A percentile compares a stretch with the other conserved stretches of the same genome.
Evolutionary conservation across 2,113 vertebrate genomes (phyloP).

Genomic region (Okapia johnstoni): DNA sequence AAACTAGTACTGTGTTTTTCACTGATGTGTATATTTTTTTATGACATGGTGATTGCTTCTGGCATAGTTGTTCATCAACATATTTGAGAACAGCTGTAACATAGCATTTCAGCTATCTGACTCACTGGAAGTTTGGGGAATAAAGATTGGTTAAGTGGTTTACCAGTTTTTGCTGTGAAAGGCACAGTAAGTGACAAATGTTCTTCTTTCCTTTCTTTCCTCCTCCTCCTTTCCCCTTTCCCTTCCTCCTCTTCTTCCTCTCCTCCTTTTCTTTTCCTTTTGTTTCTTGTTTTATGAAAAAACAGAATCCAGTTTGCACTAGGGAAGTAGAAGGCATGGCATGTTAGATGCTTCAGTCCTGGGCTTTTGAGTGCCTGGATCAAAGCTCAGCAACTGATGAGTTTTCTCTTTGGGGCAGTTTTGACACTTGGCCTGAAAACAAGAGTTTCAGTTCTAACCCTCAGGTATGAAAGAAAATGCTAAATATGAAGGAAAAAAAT

Average conservation of each 20-base stretch:
- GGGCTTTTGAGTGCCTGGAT: neutral
- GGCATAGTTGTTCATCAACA: conserved; percentile 46
- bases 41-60: conserved; percentile 42
- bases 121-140: conserved; percentile 32
- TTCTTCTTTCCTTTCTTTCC: conserved; percentile 9
- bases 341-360: neutral
- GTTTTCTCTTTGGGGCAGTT: conserved; percentile 28
- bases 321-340: neutral
- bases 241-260: neutral
- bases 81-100: conserved; percentile 45
- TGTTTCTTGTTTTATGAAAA: conserved; percentile 25
- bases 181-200: neutral
- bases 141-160: conserved; percentile 40
- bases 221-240: neutral
- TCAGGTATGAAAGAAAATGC: conserved; percentile 1
- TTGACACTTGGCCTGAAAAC: neutral
- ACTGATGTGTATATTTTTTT: conserved; percentile 41
- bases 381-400: conserved; percentile 36
- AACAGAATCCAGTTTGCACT: conserved; percentile 33
- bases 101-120: conserved; percentile 47
- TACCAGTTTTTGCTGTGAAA: conserved; percentile 43
- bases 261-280: neutral
- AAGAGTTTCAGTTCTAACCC: conserved; percentile 24
- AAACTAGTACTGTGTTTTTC: conserved; percentile 36
- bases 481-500: conserved; percentile 1